Base-by-base conservation (phyloP, 2,888 invertebrate species). In the Orthonevra nobilis region DNA sequence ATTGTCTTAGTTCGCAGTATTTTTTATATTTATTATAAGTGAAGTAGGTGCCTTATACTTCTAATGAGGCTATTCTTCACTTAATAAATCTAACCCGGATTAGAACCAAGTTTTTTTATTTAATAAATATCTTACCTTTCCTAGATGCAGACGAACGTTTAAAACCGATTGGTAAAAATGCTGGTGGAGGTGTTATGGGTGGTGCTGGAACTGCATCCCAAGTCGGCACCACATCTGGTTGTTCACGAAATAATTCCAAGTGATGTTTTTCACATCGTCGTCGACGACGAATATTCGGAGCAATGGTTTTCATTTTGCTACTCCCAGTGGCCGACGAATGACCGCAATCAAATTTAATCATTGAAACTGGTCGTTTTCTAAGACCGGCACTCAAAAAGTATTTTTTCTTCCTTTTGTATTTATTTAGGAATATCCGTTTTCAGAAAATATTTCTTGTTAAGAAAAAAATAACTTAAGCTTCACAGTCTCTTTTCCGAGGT, bases 101-200 rank as follows among this genome's bases (percentile, higher is more conserved):
- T n/a, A n/a, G n/a, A n/a, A n/a, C n/a, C n/a, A n/a, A n/a, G n/a
- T n/a, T n/a, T n/a, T n/a, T n/a, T n/a, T n/a, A n/a, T n/a, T n/a
- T n/a, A n/a, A n/a, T n/a, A n/a, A n/a, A n/a, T n/a, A n/a, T 9
- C 81, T 84, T 73, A 81, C 85, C 86, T 73, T 84, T 85, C 38
- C 84, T 85, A 81, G 86, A 85, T 26, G 87, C 85, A 68, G 85
- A 83, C 26, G 85, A 83, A 14, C 87, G 84, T 82, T 90, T 91
- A 84, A 92, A 92, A 36, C 92, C 92, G 17, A 91, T 91, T 2
- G 92, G 91, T 54, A 92, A 88, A 84, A 93, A 93, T 64, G 92
- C 92, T 5, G 93, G 92, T 10, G 93, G 93, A 19, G 93, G 93
- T 23, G 93, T 93, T 81, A 93, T 93, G 20, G 93, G 92, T 20